phyloP scores from a whole-genome alignment of 2,113 vertebrate species.

The mouse (Mus musculus) region GRCm39 chr13:56337501-56338000 shows the following conservation, averaged over 20 bases:
- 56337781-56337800: not conserved
- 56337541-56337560: not conserved
- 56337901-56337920: not conserved
- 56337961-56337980: not conserved
- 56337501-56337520: not conserved
- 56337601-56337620: not conserved
- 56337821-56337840: not conserved
- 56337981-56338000: not conserved
- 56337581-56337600: not conserved
- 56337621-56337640: not conserved
- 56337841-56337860: not conserved
- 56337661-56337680: not conserved
- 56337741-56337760: not conserved
- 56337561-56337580: not conserved
- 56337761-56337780: not conserved
- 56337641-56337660: not conserved
- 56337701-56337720: not conserved
- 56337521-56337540: not conserved
- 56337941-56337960: not conserved
- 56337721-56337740: not conserved
- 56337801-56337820: not conserved
- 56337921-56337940: fast-evolving
- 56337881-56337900: not conserved
- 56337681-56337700: not conserved
- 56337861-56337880: fast-evolving